Base-by-base conservation (phyloP, 2,113 vertebrate species). In the Gobiocypris rarus region DNA sequence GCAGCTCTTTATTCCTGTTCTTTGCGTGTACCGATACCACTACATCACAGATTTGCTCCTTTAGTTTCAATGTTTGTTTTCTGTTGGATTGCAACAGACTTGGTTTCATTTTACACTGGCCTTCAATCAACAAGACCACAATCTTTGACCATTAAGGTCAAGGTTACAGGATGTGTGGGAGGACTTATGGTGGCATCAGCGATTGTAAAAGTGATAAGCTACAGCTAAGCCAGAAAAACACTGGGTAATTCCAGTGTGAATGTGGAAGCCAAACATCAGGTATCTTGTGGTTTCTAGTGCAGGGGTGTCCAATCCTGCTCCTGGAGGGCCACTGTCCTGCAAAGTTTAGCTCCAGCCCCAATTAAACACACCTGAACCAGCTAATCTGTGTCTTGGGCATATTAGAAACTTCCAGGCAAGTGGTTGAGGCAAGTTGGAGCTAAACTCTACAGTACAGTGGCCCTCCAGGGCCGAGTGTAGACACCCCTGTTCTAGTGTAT, bases 221-320 rank as follows among this genome's bases (percentile, higher is more conserved):
- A n/a, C 22, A 41, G 34, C 10, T 24, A n/a, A 80, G 59, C 43
- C 24, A 65, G 59, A 31, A 65, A 79, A 80, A 13, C 77, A 80
- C 1, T 50, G 41, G 7, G 15, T n/a, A 50, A 50, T 78, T 13
- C 3, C 11, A 59, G n/a, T 1, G 76, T 80, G 13, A 9, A 43
- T 78, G 54, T 41, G 54, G 59, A 50, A 80, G 38, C 58, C 56
- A 26, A 56, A 61, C 4, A 8, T 58, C 22, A 78, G 75, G 75
- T 26, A 26, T 61, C n/a, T 26, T 61, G 54, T 78, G 56, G 3
- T 15, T 34, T 50, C 48, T 50, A 50, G 48, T 14, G 13, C 13
- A 5, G 45, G 45, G 45, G 45, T 48, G 45, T 48, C 45, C 45
- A 48, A 5, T 48, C 45, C 45, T 48, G 13, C 45, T 48, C 45